Percentiles rank a stretch among this genome's conserved stretches.
Conservation (phyloP, 2,797 vertebrate genomes). For the Sebastes elongatus region DNA sequence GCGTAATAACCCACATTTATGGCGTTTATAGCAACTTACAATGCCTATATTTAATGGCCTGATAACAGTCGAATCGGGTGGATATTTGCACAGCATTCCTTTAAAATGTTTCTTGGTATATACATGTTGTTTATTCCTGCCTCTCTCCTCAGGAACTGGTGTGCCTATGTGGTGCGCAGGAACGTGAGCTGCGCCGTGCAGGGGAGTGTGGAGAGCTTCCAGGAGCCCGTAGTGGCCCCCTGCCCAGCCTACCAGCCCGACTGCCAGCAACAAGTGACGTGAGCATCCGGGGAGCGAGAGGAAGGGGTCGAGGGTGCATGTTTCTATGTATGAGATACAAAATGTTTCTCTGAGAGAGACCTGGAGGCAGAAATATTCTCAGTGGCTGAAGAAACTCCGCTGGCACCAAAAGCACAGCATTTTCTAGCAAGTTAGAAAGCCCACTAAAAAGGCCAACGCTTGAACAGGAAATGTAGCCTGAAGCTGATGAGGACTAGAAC, state of each 20-base stretch:
- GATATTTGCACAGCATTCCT: neutral
- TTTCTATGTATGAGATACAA: slow-evolving; percentile 33
- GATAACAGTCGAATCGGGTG: too few species aligned
- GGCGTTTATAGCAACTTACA: fast-evolving
- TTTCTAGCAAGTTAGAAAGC: neutral
- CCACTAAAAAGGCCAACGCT: neutral
- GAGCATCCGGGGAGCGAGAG: slow-evolving; percentile 76
- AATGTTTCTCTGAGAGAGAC: slow-evolving; percentile 34
- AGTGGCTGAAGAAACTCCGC: neutral
- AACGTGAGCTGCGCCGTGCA: slow-evolving; percentile 95
- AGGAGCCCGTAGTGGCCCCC: slow-evolving; percentile 88
- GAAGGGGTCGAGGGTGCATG: slow-evolving; percentile 45
- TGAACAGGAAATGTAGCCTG: neutral
- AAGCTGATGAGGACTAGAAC: neutral
- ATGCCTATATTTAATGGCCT: too few species aligned
- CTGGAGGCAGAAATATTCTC: slow-evolving; percentile 12
- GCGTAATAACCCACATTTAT: too few species aligned
- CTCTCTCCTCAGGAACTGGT: slow-evolving; percentile 90
- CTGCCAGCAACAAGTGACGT: slow-evolving; percentile 91
- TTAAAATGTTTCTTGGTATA: neutral
- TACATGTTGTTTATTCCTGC: neutral
- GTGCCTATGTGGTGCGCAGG: slow-evolving; percentile 93
- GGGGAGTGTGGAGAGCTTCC: slow-evolving; percentile 89
- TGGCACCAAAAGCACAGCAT: slow-evolving; percentile 8
- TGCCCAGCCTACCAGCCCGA: slow-evolving; percentile 85